Base-by-base conservation (phyloP, 2,888 invertebrate genomes). In the Dioctria rufipes region DNA sequence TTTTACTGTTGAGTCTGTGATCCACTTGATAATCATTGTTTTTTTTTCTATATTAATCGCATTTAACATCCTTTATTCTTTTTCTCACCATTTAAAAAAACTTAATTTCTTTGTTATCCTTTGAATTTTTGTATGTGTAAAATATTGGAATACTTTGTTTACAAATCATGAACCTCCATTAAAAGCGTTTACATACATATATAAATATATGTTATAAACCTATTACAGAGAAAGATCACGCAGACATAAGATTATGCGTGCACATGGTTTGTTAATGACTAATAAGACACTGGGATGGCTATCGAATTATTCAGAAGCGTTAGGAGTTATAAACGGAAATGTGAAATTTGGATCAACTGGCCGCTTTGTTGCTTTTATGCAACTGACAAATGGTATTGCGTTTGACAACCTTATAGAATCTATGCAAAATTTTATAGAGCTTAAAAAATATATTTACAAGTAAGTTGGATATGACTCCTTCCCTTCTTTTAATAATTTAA, bases 361-460 rank as follows among this genome's bases (percentile, higher is more conserved):
- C 83, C 85, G 88, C 3, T 87, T 97, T 69, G 86, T 94, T 1
- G 90, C 93, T 2, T 95, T 96, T 84, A 94, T 95, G 93, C 95
- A 95, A 86, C 91, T 96, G 43, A 92, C 94, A 85, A 90, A 91
- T 0, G 94, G 94, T 0, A 90, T 92, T 82, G 92, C 94, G 82
- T 95, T 94, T 88, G 95, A 96, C 86, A 91, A 92, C 82, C 90
- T 96, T 4, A 90, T 96, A 87, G 96, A 96, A 86, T 93, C 95
- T 0, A 85, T 96, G 43, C 93, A 93, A 85, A 91, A 93, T 84
- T 94, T 93, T 86, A 91, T 91, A 11, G 94, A 95, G 86, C 86
- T 96, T 8, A 91, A 92, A 83, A 92, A 92, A 84, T 91, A 91
- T 80, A 90, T 94, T 40, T 87, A 90, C 83, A 90, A 89, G 90